phyloP scores from a whole-genome alignment of 2,888 invertebrate species.

The Drosophila fulvimacula region DNA sequence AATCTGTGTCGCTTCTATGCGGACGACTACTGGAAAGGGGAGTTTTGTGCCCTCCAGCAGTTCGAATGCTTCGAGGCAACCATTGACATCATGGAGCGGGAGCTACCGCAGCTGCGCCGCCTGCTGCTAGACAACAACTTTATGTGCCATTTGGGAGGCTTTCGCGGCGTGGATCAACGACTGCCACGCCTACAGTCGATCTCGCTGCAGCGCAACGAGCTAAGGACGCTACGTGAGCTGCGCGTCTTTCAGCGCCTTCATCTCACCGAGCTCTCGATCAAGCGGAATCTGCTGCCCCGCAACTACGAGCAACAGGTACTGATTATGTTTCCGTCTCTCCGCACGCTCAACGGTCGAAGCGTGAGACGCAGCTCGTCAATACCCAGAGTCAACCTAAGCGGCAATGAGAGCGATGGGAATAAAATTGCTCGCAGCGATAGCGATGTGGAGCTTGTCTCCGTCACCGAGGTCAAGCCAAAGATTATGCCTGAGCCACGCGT shows the following conservation, averaged over 20 bases:
- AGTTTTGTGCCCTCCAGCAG: slow-evolving; percentile 54
- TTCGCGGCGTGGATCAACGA: slow-evolving; percentile 35
- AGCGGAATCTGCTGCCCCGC: slow-evolving; percentile 38
- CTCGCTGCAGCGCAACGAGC: slow-evolving; percentile 46
- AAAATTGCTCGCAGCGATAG: slow-evolving; percentile 9
- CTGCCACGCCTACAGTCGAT: slow-evolving; percentile 33
- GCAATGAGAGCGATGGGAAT: slow-evolving; percentile 5
- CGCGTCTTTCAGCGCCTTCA: slow-evolving; percentile 32
- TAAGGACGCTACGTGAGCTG: slow-evolving; percentile 19
- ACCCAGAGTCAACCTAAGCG: slow-evolving; percentile 3
- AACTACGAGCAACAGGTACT: slow-evolving; percentile 40
- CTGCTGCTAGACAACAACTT: slow-evolving; percentile 57
- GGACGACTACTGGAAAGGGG: slow-evolving; percentile 31
- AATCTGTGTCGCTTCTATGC: slow-evolving; percentile 45
- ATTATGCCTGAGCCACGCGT: slow-evolving; percentile 28
- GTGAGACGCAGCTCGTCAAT: background rate
- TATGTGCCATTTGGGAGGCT: slow-evolving; percentile 32
- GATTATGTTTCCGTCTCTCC: slow-evolving; percentile 35
- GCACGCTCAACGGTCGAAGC: slow-evolving; percentile 21
- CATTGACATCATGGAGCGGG: slow-evolving; percentile 31
- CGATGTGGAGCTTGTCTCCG: slow-evolving; percentile 45
- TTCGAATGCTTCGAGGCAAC: slow-evolving; percentile 35
- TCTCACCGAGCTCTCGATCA: slow-evolving; percentile 33
- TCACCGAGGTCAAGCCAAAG: slow-evolving; percentile 23
- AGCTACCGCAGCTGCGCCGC: slow-evolving; percentile 43